A percentile compares a stretch with the other conserved stretches of the same genome.
Evolutionary conservation across 2,797 vertebrate genomes (phyloP).

Genomic region (Peromyscus aztecus): DNA sequence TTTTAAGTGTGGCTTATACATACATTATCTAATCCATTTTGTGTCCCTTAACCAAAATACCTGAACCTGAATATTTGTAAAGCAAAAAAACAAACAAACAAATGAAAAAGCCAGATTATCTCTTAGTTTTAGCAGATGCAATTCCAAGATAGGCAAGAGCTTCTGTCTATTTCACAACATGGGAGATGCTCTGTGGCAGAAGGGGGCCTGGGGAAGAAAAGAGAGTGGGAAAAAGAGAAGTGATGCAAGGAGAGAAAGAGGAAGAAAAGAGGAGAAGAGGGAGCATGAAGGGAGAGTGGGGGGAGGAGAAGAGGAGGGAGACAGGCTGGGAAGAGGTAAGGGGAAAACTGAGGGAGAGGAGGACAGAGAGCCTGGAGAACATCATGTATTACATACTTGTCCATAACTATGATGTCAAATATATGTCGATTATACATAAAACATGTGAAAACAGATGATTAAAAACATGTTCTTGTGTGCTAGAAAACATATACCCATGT

Average conservation of each 20-base stretch:
- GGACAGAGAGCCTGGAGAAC: not conserved
- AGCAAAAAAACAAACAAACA: not conserved
- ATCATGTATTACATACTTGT: not conserved
- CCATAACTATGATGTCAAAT: not conserved
- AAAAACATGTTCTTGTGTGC: not conserved
- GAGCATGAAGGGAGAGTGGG: not conserved
- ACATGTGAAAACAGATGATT: not conserved
- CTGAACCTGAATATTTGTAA: not conserved
- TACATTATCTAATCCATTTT: not conserved
- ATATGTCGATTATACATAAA: not conserved
- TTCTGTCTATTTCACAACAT: not conserved
- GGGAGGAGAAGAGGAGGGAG: not conserved
- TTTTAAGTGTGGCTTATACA: not conserved
- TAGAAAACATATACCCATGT: not conserved
- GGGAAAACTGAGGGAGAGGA: not conserved
- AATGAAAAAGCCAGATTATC: not conserved
- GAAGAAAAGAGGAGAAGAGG: too few species aligned
- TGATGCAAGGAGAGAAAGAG: not conserved
- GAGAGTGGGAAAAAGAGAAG: too few species aligned
- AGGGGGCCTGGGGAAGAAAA: not conserved
- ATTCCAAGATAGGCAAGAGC: not conserved
- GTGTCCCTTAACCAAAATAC: not conserved
- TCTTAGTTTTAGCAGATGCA: not conserved
- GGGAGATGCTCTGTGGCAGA: not conserved
- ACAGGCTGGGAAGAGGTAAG: rapidly evolving